Percentiles rank a stretch among this genome's conserved stretches.
Evolutionary conservation across 2,113 vertebrate species (phyloP).

Genomic region (Suricata suricatta): DNA sequence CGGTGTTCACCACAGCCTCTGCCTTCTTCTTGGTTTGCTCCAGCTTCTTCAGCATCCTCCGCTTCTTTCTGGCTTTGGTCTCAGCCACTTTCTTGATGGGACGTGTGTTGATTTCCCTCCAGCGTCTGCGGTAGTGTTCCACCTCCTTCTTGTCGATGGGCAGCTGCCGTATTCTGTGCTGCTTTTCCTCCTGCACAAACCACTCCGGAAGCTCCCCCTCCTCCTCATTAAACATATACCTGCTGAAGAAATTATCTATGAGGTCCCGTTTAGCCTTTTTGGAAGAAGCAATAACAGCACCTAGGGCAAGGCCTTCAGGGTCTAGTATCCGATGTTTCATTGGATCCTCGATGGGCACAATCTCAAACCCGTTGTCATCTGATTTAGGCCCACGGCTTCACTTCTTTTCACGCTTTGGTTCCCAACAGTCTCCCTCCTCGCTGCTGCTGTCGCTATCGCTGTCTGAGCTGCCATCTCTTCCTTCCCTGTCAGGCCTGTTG

Average conservation of each 20-base stretch:
- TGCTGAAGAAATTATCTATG: constrained; percentile 93
- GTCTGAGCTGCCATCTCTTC: constrained; percentile 79
- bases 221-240: constrained; percentile 91
- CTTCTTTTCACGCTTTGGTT: background rate
- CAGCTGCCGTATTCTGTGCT: constrained; percentile 89
- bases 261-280: constrained; percentile 92
- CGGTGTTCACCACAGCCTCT: constrained; percentile 94
- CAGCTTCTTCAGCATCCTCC: constrained; percentile 95
- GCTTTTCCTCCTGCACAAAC: constrained; percentile 93
- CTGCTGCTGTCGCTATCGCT: constrained; percentile 84
- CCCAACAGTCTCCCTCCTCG: constrained; percentile 86
- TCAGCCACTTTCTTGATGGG: constrained; percentile 97
- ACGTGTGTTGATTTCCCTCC: constrained; percentile 94
- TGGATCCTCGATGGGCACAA: constrained; percentile 93
- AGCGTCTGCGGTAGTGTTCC: constrained; percentile 93
- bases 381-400: background rate
- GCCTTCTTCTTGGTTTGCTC: constrained; percentile 98
- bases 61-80: constrained; percentile 97
- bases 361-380: constrained; percentile 84
- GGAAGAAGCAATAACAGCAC: constrained; percentile 91
- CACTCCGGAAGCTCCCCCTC: constrained; percentile 92
- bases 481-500: background rate
- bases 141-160: constrained; percentile 92
- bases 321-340: constrained; percentile 91
- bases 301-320: constrained; percentile 93